Evolutionary conservation across 2,797 vertebrate species (phyloP).

Genomic region (Rhyacichthys aspro): DNA sequence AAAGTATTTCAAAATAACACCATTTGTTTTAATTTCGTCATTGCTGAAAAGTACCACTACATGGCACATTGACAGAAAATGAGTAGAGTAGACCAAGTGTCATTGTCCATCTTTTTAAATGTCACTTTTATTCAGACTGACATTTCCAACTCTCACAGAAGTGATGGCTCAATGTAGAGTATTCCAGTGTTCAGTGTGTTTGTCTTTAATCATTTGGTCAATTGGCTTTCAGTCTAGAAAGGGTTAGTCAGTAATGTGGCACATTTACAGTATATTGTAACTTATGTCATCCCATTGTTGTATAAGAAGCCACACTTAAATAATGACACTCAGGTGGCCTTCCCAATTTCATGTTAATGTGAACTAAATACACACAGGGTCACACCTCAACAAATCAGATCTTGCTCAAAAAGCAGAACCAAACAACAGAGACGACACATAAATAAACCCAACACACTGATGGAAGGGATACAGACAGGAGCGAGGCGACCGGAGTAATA

Average conservation of each 20-base stretch:
- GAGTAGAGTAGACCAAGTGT: too few species aligned
- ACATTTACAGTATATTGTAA: constrained; percentile 1
- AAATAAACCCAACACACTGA: background rate
- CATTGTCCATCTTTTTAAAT: background rate
- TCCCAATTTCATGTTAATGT: background rate
- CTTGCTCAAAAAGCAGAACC: background rate
- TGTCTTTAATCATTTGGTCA: constrained; percentile 1
- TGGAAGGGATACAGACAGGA: constrained; percentile 13
- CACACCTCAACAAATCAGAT: background rate
- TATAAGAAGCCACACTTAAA: background rate
- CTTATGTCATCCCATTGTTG: background rate
- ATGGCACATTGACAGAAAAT: too few species aligned
- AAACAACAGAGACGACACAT: background rate
- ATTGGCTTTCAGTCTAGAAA: too few species aligned
- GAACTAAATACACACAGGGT: background rate
- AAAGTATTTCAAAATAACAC: too few species aligned
- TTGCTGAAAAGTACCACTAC: too few species aligned
- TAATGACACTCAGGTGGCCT: too few species aligned
- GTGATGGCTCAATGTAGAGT: background rate
- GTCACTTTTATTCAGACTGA: background rate
- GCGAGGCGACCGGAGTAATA: constrained; percentile 54
- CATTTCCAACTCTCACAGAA: background rate
- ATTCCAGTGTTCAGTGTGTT: too few species aligned
- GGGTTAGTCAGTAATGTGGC: background rate
- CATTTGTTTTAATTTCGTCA: too few species aligned